These are phyloP conservation scores for Brotula barbata DNA, from an alignment of 2,797 vertebrate species.

Conservation along the genomic window DNA sequence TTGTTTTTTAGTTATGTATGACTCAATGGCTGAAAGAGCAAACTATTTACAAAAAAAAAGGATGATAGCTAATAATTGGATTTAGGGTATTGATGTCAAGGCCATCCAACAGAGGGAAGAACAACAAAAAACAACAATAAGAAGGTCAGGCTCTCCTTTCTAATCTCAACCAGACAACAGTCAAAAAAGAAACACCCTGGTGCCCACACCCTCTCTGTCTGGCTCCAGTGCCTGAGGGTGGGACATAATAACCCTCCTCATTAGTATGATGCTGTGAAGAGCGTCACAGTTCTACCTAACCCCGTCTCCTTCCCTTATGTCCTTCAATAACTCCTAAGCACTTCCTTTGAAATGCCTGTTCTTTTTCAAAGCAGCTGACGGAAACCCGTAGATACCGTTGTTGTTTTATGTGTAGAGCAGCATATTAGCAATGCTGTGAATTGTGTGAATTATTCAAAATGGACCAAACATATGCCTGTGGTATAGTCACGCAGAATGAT, in stretches of 20 bases:
- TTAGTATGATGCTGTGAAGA: constrained; percentile 68
- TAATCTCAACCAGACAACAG: constrained; percentile 18
- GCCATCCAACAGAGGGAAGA: too few relatives aligned
- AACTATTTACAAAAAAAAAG: constrained; percentile 23
- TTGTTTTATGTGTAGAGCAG: too few relatives aligned
- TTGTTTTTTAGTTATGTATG: too few relatives aligned
- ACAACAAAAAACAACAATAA: neutral
- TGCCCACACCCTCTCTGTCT: constrained; percentile 42
- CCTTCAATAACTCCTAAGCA: constrained; percentile 37
- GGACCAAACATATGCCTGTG: too few relatives aligned
- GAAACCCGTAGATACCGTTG: constrained; percentile 13
- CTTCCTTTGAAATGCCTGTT: neutral
- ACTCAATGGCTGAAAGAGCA: constrained; percentile 16
- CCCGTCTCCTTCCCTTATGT: constrained; percentile 34
- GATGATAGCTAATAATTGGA: constrained; percentile 26
- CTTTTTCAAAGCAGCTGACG: constrained; percentile 19
- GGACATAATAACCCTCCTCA: constrained; percentile 65
- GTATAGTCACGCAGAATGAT: too few relatives aligned
- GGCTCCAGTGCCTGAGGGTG: constrained; percentile 55
- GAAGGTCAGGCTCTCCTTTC: constrained; percentile 7
- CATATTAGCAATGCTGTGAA: too few relatives aligned
- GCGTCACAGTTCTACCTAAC: constrained; percentile 56
- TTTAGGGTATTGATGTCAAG: constrained; percentile 13
- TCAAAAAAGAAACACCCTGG: constrained; percentile 45
- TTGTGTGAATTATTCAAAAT: too few relatives aligned